Base-by-base conservation (phyloP, 2,113 vertebrate genomes). In the Oncorhynchus clarkii region DNA sequence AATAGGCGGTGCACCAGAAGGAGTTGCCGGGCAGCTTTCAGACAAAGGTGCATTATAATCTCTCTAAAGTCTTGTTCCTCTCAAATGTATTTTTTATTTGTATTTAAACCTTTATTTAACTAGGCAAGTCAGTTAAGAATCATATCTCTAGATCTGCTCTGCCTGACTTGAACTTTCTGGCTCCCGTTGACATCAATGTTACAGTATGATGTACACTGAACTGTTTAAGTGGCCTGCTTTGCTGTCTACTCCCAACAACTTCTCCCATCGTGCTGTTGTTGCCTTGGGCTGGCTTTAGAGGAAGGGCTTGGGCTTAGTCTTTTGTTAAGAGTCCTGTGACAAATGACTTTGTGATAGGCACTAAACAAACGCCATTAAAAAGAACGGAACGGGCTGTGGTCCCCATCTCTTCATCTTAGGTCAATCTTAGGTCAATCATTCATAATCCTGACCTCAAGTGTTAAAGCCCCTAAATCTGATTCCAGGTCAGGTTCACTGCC, bases 401-500 rank as follows among this genome's bases (percentile, higher is more conserved):
- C 71, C 70, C 49, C 73, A 16, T 57, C 51, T 68, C 74, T 75
- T 70, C 5, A 70, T 76, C 74, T 70, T 22, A 3, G 4, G 26
- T 24, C 48, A 31, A 70, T 76, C 67, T 76, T 22, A 3, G 4
- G 26, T 24, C 48, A 31, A 26, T 45, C 4, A 27, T 78, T 79
- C 82, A 78, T 76, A 74, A 83, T 83, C 70, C 64, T 80, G 54
- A 81, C 72, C 78, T 73, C 22, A 75, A 73, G 77, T 77, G 71
- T 39, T 5, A 18, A 18, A 57, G n/a, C 13, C 62, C 39, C 45
- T 78, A 67, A 86, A 83, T 71, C 80, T 80, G 75, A 78, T 71
- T 74, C 75, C 34, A 34, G 82, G 72, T 87, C 73, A 78, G 79
- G 79, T 86, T 87, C 34, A 72, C 48, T 54, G 78, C 85, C 83